Conservation (phyloP, 2,113 vertebrate genomes). For the Helogale parvula region DNA sequence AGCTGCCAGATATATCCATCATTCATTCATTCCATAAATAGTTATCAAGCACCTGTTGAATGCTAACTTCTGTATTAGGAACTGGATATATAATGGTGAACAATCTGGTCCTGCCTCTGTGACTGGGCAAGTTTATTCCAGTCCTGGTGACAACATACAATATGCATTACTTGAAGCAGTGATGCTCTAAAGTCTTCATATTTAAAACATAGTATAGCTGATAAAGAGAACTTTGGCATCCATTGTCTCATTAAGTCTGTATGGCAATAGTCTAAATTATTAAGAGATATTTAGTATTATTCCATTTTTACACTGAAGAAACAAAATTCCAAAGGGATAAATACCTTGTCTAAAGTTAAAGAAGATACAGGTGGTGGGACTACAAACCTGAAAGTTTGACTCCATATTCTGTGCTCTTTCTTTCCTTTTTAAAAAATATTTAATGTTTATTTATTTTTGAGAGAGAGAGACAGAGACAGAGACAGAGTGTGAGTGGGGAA, state of each 20-base stretch:
- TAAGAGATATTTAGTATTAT: neutral
- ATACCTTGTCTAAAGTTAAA: neutral
- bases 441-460: no score
- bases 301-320: neutral
- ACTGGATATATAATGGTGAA: neutral
- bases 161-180: neutral
- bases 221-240: neutral
- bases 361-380: neutral
- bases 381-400: neutral
- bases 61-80: neutral
- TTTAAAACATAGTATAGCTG: neutral
- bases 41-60: neutral
- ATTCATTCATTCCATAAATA: neutral
- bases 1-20: neutral
- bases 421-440: no score
- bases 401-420: neutral
- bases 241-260: neutral
- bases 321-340: conserved; percentile 22
- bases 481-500: no score
- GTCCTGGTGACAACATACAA: neutral
- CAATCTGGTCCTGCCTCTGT: neutral
- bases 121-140: neutral
- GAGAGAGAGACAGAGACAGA: no score
- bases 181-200: neutral
- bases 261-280: neutral